A percentile compares a stretch with the other conserved stretches of the same genome.
phyloP scores from a whole-genome alignment of 2,113 vertebrate species.

The Macaca mulatta region DNA sequence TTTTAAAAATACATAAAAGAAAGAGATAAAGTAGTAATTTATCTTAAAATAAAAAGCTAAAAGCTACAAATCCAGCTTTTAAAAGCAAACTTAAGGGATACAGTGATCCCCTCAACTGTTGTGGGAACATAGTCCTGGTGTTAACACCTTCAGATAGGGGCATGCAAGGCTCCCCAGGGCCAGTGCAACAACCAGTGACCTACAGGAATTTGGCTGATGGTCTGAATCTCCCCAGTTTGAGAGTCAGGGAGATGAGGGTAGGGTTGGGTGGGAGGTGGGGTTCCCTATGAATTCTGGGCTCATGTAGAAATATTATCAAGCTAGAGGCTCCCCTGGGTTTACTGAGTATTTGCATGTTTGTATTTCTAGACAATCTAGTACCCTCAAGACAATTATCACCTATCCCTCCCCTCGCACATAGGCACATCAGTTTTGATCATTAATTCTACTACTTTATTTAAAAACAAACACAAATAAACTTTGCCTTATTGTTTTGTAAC shows the following conservation, averaged over 20 bases:
- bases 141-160: too few species aligned
- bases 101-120: neutral
- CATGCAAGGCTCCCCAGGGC: neutral
- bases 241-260: neutral
- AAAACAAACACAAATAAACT: neutral
- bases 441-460: neutral
- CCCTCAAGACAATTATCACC: neutral
- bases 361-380: neutral
- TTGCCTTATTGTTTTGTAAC: neutral
- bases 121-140: neutral
- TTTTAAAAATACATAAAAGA: conserved; percentile 13
- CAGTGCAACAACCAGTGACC: neutral
- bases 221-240: neutral
- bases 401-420: neutral
- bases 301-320: neutral
- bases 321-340: neutral
- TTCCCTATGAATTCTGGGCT: neutral
- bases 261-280: neutral
- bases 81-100: neutral
- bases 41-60: neutral
- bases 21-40: neutral
- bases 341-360: neutral
- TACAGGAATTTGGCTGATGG: neutral
- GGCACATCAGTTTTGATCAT: neutral
- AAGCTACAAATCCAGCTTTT: neutral